These are phyloP conservation scores for Botia kubotai DNA, from an alignment of 2,797 vertebrate species.

Conservation along the genomic window DNA sequence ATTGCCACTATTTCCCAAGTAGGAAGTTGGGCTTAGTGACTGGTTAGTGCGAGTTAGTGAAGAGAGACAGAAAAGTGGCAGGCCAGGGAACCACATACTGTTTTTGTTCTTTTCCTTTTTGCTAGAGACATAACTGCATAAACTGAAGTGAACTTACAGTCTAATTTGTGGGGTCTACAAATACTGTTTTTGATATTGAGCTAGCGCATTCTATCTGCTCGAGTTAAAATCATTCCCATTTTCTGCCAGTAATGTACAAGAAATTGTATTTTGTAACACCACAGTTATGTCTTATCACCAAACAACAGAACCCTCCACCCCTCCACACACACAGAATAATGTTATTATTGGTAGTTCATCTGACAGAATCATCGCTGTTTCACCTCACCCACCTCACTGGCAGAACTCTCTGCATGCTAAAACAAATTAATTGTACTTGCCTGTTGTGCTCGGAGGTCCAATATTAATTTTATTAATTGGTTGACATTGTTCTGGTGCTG, in stretches of 20 bases:
- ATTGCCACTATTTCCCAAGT: constrained; percentile 50
- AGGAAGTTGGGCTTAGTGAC: constrained; percentile 45
- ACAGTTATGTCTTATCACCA: not conserved
- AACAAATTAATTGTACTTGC: constrained; percentile 73
- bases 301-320: constrained; percentile 1
- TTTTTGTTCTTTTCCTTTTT: constrained; percentile 42
- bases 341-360: not conserved
- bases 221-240: not conserved
- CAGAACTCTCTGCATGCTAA: constrained; percentile 65
- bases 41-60: constrained; percentile 16
- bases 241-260: not conserved
- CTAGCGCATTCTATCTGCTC: not conserved
- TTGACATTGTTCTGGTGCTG: constrained; percentile 52
- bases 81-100: constrained; percentile 42
- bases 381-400: constrained; percentile 58
- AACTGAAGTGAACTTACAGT: not conserved
- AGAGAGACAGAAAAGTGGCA: constrained; percentile 31
- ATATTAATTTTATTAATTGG: constrained; percentile 66
- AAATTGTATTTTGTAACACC: no score
- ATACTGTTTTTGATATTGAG: not conserved
- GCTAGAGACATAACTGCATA: not conserved
- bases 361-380: constrained; percentile 34
- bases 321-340: constrained; percentile 5
- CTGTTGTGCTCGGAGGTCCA: constrained; percentile 58
- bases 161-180: not conserved